Percentiles rank a stretch among this genome's conserved stretches.
phyloP scores from a whole-genome alignment of 2,797 vertebrate genomes.

The Spondyliosoma cantharus region DNA sequence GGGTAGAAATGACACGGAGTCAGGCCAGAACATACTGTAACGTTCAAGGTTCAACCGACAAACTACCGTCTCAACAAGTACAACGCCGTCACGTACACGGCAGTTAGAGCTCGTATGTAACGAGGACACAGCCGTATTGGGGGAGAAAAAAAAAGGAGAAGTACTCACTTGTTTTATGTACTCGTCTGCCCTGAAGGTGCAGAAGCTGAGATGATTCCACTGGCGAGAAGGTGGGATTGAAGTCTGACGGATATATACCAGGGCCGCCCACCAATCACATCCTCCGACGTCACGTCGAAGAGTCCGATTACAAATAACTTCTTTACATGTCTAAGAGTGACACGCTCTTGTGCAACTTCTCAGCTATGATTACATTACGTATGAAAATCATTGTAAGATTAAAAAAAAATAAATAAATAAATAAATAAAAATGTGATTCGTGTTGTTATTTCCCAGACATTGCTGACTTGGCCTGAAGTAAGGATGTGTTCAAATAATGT shows the following conservation, averaged over 20 bases:
- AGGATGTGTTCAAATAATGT: background rate
- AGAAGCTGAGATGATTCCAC: constrained; percentile 89
- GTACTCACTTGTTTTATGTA: constrained; percentile 87
- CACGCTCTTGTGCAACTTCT: background rate
- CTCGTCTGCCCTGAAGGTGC: constrained; percentile 89
- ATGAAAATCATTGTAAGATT: background rate
- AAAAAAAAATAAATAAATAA: too few species aligned
- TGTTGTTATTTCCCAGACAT: background rate
- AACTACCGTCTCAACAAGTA: constrained; percentile 19
- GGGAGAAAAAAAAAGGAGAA: constrained; percentile 4
- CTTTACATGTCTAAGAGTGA: constrained; percentile 36
- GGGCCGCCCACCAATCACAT: constrained; percentile 80
- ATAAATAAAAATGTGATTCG: background rate
- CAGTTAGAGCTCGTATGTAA: too few species aligned
- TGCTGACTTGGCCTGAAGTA: background rate
- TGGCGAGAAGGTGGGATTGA: constrained; percentile 84
- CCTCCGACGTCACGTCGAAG: constrained; percentile 76
- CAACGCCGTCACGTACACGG: rapidly evolving
- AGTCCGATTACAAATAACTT: constrained; percentile 74
- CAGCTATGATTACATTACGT: background rate
- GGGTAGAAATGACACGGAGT: constrained; percentile 81
- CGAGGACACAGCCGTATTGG: rapidly evolving
- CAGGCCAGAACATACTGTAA: constrained; percentile 75
- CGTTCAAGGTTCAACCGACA: background rate
- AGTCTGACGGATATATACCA: constrained; percentile 82